phyloP scores from a whole-genome alignment of 2,797 vertebrate species.

The Poecile montanus region DNA sequence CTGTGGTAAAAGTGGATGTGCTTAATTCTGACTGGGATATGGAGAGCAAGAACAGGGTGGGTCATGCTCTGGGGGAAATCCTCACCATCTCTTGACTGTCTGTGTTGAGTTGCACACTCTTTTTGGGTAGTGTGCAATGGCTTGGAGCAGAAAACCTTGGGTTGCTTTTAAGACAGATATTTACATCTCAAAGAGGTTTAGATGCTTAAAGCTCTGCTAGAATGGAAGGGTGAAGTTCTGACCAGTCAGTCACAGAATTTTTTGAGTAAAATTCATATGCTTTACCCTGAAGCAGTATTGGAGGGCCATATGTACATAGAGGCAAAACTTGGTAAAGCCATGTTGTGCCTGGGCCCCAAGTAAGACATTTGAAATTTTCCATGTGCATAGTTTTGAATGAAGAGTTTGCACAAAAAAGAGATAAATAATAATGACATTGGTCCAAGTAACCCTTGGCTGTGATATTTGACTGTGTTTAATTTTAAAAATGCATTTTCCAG shows the following conservation, averaged over 20 bases:
- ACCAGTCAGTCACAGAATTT: background rate
- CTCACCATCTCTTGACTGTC: background rate
- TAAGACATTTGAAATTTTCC: background rate
- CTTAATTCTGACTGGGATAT: background rate
- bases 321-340: background rate
- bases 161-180: background rate
- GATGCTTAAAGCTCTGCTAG: background rate
- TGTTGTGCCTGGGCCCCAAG: background rate
- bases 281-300: background rate
- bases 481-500: background rate
- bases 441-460: background rate
- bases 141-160: background rate
- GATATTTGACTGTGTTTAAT: background rate
- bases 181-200: background rate
- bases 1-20: accelerated
- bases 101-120: background rate
- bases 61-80: accelerated
- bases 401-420: background rate
- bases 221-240: background rate
- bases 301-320: background rate
- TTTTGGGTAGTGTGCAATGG: background rate
- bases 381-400: background rate
- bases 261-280: background rate
- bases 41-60: background rate
- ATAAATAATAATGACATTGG: background rate